Base-by-base conservation (phyloP, 2,888 invertebrate genomes). In the Ennomos quercinarius region DNA sequence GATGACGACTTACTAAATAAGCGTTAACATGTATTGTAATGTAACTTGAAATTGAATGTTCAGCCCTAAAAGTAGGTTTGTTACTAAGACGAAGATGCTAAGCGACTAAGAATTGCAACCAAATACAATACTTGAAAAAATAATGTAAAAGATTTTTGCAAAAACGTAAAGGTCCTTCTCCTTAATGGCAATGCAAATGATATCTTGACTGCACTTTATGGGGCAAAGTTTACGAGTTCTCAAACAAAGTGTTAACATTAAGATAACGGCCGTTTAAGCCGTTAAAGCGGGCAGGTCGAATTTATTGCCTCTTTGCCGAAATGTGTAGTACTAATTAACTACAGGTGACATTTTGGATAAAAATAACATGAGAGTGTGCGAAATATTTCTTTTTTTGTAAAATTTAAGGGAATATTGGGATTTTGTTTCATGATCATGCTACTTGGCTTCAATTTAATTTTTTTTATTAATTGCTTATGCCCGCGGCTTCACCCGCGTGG, bases 161-260 rank as follows among this genome's bases (percentile, higher is more conserved):
- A 6, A 27, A 27, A 27, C 6, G 3, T 27, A 5, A 27, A 6
- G 27, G 2, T 6, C 27, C 72, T 66, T 57, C 63, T 42, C 70
- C 79, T 84, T 85, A 84, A 84, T 27, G 34, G 45, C 56, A 57
- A 77, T 80, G 78, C 83, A 82, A 82, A 83, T 85, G 78, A 81
- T 83, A 83, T 86, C 83, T 83, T 78, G 76, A 76, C 76, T 73
- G 79, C 76, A 81, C 75, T 85, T 86, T 84, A 83, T 80, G 79
- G 77, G 76, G 69, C 65, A 71, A 76, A 81, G 68, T 83, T 85
- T 81, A 85, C 83, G 84, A 81, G 79, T 72, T 66, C 72, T 74
- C 76, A 80, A 82, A 83, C 81, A 81, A 81, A 82, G 85, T 84
- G 86, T 82, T 78, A 83, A 84, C 82, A 83, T 84, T 80, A 81